Evolutionary conservation across 2,888 invertebrate genomes (phyloP).

Genomic region (Cephus spinipes): DNA sequence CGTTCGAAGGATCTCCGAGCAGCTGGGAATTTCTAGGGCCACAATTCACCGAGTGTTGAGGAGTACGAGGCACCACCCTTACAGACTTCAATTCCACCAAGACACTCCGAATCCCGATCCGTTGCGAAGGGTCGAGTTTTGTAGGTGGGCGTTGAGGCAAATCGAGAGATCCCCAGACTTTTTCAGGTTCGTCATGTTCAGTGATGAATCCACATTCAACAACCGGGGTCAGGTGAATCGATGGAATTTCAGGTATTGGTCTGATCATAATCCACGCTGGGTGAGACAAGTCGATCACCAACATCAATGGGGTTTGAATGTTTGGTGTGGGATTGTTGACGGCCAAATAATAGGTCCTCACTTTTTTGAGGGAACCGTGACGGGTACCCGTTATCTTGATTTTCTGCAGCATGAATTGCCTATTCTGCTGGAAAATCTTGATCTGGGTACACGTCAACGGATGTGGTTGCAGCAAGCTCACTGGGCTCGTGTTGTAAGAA

Average conservation of each 20-base stretch:
- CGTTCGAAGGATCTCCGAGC: conserved; percentile 23
- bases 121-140: conserved; percentile 20
- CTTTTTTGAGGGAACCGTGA: conserved; percentile 34
- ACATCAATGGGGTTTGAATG: conserved; percentile 25
- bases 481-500: conserved; percentile 23
- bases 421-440: conserved; percentile 25
- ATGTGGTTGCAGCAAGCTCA: conserved; percentile 35
- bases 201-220: conserved; percentile 17
- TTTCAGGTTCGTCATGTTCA: conserved; percentile 13
- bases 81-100: conserved; percentile 21
- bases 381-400: conserved; percentile 29
- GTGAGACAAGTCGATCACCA: conserved; percentile 20
- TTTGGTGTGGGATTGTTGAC: conserved; percentile 29
- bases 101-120: conserved; percentile 22
- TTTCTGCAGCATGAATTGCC: conserved; percentile 31
- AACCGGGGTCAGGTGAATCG: conserved; percentile 14
- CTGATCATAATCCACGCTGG: conserved; percentile 25
- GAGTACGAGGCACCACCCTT: conserved; percentile 15
- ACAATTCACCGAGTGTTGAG: conserved; percentile 15
- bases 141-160: conserved; percentile 13
- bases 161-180: conserved; percentile 1
- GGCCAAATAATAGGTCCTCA: conserved; percentile 29
- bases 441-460: conserved; percentile 17
- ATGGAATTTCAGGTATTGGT: conserved; percentile 16
- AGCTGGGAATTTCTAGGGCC: conserved; percentile 18